Evolutionary conservation across 2,113 vertebrate species (phyloP).

Genomic region (Leptodactylus fuscus): DNA sequence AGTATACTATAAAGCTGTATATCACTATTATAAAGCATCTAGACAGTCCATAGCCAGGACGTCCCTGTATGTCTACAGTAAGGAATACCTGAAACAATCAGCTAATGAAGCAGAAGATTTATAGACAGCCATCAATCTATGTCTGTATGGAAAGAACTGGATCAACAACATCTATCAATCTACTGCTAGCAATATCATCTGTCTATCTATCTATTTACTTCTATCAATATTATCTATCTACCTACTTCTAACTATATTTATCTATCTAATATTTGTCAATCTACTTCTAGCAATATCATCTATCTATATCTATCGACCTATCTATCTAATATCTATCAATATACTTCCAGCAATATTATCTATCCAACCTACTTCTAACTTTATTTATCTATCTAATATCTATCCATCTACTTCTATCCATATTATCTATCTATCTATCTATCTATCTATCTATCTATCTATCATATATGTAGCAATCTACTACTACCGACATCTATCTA

Average conservation of each 20-base stretch:
- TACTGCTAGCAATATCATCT: not conserved
- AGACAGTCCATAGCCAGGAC: too few relatives aligned
- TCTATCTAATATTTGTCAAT: not conserved
- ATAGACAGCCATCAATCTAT: conserved; percentile 37
- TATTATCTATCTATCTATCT: not conserved
- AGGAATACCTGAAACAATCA: conserved; percentile 38
- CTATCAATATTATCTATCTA: not conserved
- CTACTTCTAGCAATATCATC: not conserved
- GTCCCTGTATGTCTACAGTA: too few relatives aligned
- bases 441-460: too few relatives aligned
- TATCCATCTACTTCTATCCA: not conserved
- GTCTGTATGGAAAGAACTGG: not conserved
- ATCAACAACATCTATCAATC: not conserved
- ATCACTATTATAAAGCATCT: too few relatives aligned
- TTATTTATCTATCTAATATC: not conserved
- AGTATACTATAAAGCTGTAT: too few relatives aligned
- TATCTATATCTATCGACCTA: not conserved
- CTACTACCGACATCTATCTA: too few relatives aligned
- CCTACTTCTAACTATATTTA: not conserved
- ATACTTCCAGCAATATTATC: too few relatives aligned
- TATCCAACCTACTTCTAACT: not conserved
- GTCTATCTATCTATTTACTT: not conserved
- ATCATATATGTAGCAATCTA: too few relatives aligned
- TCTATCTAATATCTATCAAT: not conserved
- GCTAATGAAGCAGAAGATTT: conserved; percentile 46